These are phyloP conservation scores for Henricia sp. DNA, from an alignment of 53 echinoderm and acorn worm genomes.

Conservation along the genomic window DNA sequence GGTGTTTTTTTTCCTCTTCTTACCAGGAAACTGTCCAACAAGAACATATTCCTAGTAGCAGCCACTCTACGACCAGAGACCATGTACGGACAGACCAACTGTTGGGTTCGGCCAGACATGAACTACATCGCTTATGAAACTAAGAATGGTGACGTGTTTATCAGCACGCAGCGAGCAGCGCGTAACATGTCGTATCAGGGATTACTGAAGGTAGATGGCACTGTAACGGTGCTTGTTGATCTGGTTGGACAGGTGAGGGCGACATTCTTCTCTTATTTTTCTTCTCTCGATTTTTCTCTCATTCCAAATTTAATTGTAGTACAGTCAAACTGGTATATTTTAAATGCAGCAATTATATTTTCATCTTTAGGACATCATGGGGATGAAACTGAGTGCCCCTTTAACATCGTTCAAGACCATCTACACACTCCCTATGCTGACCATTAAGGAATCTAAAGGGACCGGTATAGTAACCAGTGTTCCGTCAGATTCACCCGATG, in stretches of 20 bases:
- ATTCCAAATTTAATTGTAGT: no score
- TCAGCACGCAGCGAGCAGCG: constrained; percentile 85
- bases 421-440: constrained; percentile 98
- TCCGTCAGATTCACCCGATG: constrained; percentile 96
- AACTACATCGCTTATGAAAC: constrained; percentile 91
- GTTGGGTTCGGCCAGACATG: constrained; percentile 93
- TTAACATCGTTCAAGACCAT: constrained; percentile 86
- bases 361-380: constrained; percentile 93
- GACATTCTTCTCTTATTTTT: no score
- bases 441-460: constrained; percentile 96
- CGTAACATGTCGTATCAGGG: constrained; percentile 93
- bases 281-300: no score
- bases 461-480: constrained; percentile 97
- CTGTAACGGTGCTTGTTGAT: constrained; percentile 72
- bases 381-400: constrained; percentile 90
- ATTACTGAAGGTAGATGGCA: constrained; percentile 77
- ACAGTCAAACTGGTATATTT: no score
- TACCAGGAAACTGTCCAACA: constrained; percentile 75
- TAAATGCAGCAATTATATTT: no score
- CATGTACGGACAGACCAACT: constrained; percentile 99
- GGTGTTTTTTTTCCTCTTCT: no score
- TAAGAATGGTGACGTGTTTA: constrained; percentile 76
- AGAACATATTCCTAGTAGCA: constrained; percentile 83
- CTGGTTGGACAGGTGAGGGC: constrained; percentile 83
- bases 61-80: constrained; percentile 98